phyloP scores from a whole-genome alignment of 2,113 vertebrate species.

The Accipiter cooperii region DNA sequence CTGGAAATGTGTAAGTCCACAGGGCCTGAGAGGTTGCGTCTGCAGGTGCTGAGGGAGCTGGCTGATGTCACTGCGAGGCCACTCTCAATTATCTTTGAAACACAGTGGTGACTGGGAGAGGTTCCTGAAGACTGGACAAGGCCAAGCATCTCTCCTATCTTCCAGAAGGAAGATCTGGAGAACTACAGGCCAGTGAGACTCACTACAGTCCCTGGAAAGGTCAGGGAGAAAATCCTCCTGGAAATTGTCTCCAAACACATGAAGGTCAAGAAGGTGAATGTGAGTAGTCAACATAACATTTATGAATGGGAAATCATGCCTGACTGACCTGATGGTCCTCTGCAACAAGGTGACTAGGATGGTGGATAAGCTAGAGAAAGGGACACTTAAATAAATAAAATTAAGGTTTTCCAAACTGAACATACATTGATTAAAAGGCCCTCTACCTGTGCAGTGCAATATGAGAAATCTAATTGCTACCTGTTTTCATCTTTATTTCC shows the following conservation, averaged over 20 bases:
- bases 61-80: accelerated
- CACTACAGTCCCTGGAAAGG: neutral
- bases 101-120: neutral
- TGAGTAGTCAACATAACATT: neutral
- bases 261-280: neutral
- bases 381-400: neutral
- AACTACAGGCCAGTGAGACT: neutral
- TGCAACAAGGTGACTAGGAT: neutral
- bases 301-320: neutral
- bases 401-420: neutral
- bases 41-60: neutral
- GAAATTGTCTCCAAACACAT: neutral
- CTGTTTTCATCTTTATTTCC: neutral
- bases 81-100: neutral
- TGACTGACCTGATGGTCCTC: neutral
- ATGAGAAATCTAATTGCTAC: neutral
- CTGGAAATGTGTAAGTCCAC: accelerated
- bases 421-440: neutral
- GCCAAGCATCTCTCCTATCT: neutral
- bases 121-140: neutral
- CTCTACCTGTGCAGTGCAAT: neutral
- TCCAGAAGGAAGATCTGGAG: neutral
- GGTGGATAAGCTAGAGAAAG: neutral
- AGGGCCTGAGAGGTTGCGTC: neutral
- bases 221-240: neutral